Percentiles rank a stretch among this genome's conserved stretches.
Evolutionary conservation across 2,797 vertebrate genomes (phyloP).

Genomic region (Thamnophis elegans): DNA sequence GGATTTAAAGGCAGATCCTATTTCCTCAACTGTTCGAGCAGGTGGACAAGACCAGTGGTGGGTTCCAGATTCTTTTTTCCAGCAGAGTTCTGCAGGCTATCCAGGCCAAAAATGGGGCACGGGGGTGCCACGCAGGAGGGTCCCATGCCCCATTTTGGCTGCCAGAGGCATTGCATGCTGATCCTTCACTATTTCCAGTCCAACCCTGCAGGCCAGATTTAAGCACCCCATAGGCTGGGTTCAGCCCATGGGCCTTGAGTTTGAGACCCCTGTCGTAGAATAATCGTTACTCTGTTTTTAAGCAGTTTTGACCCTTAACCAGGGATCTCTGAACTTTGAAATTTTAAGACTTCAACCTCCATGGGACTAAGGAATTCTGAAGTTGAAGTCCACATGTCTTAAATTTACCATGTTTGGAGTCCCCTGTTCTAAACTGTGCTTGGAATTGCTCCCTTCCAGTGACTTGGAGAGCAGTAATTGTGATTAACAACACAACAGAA

Average conservation of each 20-base stretch:
- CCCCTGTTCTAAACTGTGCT: not conserved
- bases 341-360: not conserved
- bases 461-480: not conserved
- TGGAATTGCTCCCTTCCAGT: not conserved
- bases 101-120: too few relatives aligned
- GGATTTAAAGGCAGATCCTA: not conserved
- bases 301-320: not conserved
- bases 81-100: too few relatives aligned
- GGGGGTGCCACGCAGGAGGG: fast-evolving
- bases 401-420: not conserved
- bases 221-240: too few relatives aligned
- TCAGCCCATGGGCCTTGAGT: too few relatives aligned
- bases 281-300: not conserved
- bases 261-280: not conserved
- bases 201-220: too few relatives aligned
- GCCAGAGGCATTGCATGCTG: too few relatives aligned
- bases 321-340: not conserved
- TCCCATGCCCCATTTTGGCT: too few relatives aligned
- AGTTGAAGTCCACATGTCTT: not conserved
- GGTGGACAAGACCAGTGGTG: not conserved
- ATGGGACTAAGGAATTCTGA: not conserved
- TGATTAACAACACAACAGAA: not conserved
- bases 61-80: too few relatives aligned
- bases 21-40: not conserved
- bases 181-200: too few relatives aligned